Percentiles rank a stretch among this genome's conserved stretches.
Conservation (phyloP, 2,113 vertebrate genomes). For the Forbesichthys agassizii region DNA sequence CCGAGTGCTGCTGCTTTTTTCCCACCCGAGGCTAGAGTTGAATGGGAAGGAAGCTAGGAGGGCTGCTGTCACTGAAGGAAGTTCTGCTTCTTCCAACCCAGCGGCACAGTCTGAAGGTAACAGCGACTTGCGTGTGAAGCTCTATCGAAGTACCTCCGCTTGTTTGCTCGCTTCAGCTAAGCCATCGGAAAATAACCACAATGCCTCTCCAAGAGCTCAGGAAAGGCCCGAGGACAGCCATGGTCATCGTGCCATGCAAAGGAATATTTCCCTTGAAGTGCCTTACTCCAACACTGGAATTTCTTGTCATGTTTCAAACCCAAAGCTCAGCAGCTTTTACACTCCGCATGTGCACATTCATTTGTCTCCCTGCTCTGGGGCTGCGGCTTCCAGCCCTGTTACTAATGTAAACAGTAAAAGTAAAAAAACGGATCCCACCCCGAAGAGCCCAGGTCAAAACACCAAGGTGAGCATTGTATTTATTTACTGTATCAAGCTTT, state of each 20-base stretch:
- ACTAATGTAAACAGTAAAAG: conserved; percentile 63
- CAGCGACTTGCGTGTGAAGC: conserved; percentile 63
- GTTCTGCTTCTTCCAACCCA: conserved; percentile 49
- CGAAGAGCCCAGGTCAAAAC: conserved; percentile 61
- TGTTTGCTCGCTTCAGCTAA: conserved; percentile 67
- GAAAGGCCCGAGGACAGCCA: conserved; percentile 63
- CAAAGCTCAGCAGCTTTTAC: conserved; percentile 76
- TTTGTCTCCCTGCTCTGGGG: conserved; percentile 81
- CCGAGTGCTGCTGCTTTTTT: conserved; percentile 79
- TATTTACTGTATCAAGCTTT: conserved; percentile 1
- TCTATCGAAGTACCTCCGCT: conserved; percentile 80
- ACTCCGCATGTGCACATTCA: conserved; percentile 89
- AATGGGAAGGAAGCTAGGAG: conserved; percentile 61
- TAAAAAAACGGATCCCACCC: conserved; percentile 63
- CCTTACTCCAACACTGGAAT: conserved; percentile 76
- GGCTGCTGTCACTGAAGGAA: conserved; percentile 53
- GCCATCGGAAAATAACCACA: conserved; percentile 57
- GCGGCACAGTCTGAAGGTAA: conserved; percentile 53
- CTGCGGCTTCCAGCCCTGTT: conserved; percentile 65
- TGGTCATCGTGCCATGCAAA: conserved; percentile 80
- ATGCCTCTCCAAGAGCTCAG: conserved; percentile 55
- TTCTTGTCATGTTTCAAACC: conserved; percentile 85
- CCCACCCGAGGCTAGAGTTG: conserved; percentile 73
- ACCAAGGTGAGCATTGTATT: conserved; percentile 80
- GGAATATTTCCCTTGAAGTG: conserved; percentile 91